These are phyloP conservation scores for Geotrypetes seraphini DNA, from an alignment of 2,797 vertebrate species.

Conservation along the genomic window DNA sequence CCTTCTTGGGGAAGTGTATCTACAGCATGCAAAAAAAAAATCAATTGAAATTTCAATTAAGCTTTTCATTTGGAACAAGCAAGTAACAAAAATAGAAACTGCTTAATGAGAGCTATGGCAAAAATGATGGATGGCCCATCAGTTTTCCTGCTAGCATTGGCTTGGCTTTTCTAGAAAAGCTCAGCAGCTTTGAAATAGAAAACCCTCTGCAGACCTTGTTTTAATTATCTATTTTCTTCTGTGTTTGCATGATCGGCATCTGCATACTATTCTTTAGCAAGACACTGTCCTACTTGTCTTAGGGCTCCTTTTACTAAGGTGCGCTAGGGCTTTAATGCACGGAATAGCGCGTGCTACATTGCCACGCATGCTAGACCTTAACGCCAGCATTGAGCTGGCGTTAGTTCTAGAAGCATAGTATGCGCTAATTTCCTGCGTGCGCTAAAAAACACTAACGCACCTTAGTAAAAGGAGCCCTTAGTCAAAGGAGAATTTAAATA, in stretches of 20 bases:
- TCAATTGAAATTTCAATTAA: slow-evolving; percentile 27
- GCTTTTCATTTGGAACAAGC: slow-evolving; percentile 21
- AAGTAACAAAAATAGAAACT: too few relatives aligned
- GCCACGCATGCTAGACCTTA: too few relatives aligned
- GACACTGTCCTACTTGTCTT: slow-evolving; percentile 25
- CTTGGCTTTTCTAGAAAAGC: slow-evolving; percentile 20
- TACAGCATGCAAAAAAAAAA: slow-evolving; percentile 22
- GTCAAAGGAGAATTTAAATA: slow-evolving; percentile 6
- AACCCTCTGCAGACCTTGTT: slow-evolving; percentile 46
- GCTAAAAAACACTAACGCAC: too few relatives aligned
- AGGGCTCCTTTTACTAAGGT: too few relatives aligned
- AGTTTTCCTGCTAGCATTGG: slow-evolving; percentile 14
- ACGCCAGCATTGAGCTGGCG: too few relatives aligned
- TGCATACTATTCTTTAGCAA: slow-evolving; percentile 39
- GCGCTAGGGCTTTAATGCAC: too few relatives aligned
- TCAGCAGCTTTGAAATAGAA: slow-evolving; percentile 38
- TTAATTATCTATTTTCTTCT: slow-evolving; percentile 60
- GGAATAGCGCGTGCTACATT: too few relatives aligned
- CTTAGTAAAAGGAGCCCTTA: too few relatives aligned
- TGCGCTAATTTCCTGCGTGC: too few relatives aligned
- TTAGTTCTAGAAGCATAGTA: too few relatives aligned
- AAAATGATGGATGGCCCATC: slow-evolving; percentile 17
- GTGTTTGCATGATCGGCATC: slow-evolving; percentile 48
- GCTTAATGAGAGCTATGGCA: too few relatives aligned
- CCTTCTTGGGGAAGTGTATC: slow-evolving; percentile 11